Base-by-base conservation (phyloP, 2,797 vertebrate genomes). In the Alca torda region DNA sequence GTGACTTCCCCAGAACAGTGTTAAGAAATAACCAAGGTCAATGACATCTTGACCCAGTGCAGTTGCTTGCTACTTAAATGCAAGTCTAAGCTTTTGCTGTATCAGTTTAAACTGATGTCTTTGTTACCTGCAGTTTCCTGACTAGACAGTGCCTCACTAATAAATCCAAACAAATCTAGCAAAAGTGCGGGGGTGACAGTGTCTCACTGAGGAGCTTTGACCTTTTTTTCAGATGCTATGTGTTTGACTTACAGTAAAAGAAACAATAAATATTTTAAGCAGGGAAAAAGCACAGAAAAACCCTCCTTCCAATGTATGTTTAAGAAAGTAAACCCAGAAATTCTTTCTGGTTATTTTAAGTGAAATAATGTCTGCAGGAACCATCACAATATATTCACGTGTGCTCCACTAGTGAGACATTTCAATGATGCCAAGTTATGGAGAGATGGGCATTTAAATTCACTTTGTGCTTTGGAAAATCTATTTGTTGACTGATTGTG, bases 241-340 rank as follows among this genome's bases (percentile, higher is more conserved):
- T 60, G 11, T 41, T 73, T 85, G 50, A 73, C 61, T 83, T 73
- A 48, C 23, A 61, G 67, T 9, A 33, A 83, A 80, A 90, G 3
- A 74, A 83, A 88, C n/a, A 0, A 24, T 56, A 56, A 57, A n/a
- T 51, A 69, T 65, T 61, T 70, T 37, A 79, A 31, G 3, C 16
- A 4, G 8, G 2, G 0, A 0, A 8, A 18, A 41, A 46, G 8
- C 19, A 63, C 8, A 30, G 11, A 4, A 17, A 13, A 23, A 2
- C 6, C 30, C 24, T 89, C 70, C 24, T 80, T 68, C 23, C 10
- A 31, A 31, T 31, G 4, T 50, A 4, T 85, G 24, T 33, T 48
- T 72, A 45, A 57, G 59, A 41, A 87, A 57, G 17, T 57, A 92
- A 87, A 69, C 10, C 20, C 24, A 76, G 78, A 77, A 83, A 63